Evolutionary conservation across 2,888 invertebrate species (phyloP).

Genomic region (Diploptera punctata): DNA sequence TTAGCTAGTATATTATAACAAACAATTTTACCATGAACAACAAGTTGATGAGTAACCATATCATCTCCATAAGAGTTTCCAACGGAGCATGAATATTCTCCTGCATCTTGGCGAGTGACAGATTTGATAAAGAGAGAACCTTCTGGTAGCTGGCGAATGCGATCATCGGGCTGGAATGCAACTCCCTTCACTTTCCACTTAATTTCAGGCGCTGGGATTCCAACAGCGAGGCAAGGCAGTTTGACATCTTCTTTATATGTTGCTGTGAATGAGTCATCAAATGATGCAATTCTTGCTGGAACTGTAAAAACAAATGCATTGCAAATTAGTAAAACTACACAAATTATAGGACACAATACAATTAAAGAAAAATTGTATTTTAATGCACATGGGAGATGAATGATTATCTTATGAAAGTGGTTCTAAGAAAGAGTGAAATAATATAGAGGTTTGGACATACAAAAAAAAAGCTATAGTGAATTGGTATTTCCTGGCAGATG

Average conservation of each 20-base stretch:
- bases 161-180: slow-evolving; percentile 79
- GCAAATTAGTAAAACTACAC: too few relatives aligned
- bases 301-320: too few relatives aligned
- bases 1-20: too few relatives aligned
- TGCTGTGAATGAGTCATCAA: slow-evolving; percentile 91
- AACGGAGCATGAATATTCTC: slow-evolving; percentile 93
- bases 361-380: too few relatives aligned
- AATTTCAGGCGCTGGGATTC: slow-evolving; percentile 88
- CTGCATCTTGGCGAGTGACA: slow-evolving; percentile 88
- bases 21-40: slow-evolving; percentile 73
- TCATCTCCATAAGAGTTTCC: slow-evolving; percentile 93
- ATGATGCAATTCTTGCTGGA: slow-evolving; percentile 93
- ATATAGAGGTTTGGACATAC: too few relatives aligned
- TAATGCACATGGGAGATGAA: too few relatives aligned
- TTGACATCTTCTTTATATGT: slow-evolving; percentile 92
- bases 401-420: too few relatives aligned
- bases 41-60: slow-evolving; percentile 87
- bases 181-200: slow-evolving; percentile 88
- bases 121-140: slow-evolving; percentile 91
- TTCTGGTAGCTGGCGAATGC: slow-evolving; percentile 84
- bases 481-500: too few relatives aligned
- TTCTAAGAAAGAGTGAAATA: too few relatives aligned
- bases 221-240: slow-evolving; percentile 90
- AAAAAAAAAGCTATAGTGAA: too few relatives aligned
- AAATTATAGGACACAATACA: too few relatives aligned